These are phyloP conservation scores for Ophioninae sp. DNA, from an alignment of 2,888 invertebrate genomes.

Conservation along the genomic window DNA sequence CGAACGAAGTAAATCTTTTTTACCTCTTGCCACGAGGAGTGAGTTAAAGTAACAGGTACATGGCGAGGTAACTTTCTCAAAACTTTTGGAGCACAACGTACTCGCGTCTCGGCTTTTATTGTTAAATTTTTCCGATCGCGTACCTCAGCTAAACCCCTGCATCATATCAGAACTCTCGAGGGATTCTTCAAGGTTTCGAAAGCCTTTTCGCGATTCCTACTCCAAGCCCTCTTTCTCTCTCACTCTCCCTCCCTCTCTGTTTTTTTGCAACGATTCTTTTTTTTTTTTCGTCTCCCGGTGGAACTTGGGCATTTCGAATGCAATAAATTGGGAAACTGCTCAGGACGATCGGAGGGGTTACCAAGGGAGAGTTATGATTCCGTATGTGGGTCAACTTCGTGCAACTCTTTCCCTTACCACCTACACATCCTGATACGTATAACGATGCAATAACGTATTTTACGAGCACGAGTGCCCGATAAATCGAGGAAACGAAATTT, in stretches of 20 bases:
- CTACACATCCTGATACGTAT: background rate
- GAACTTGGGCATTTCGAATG: slow-evolving; percentile 44
- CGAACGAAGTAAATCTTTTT: background rate
- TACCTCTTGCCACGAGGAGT: background rate
- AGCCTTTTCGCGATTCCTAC: slow-evolving; percentile 4
- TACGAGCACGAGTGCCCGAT: background rate
- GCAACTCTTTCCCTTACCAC: slow-evolving; percentile 5
- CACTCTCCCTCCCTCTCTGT: no score
- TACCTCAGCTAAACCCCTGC: slow-evolving; percentile 36
- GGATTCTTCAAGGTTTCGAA: slow-evolving; percentile 31
- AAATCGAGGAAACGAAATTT: slow-evolving; percentile 14
- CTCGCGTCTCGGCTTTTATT: slow-evolving; percentile 12
- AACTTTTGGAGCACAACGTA: slow-evolving; percentile 16
- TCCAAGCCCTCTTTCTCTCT: slow-evolving; percentile 19
- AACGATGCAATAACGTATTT: slow-evolving; percentile 25
- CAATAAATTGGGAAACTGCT: slow-evolving; percentile 51
- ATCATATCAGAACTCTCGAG: slow-evolving; percentile 38
- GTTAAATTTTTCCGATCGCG: slow-evolving; percentile 11
- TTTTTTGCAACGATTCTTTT: background rate
- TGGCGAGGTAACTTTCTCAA: slow-evolving; percentile 11
- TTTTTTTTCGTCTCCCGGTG: slow-evolving; percentile 17
- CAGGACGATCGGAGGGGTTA: slow-evolving; percentile 37
- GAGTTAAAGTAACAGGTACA: background rate
- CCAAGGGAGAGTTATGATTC: slow-evolving; percentile 26
- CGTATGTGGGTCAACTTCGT: slow-evolving; percentile 42